Conservation (phyloP, 2,113 vertebrate genomes). For the Phocoena sinus region DNA sequence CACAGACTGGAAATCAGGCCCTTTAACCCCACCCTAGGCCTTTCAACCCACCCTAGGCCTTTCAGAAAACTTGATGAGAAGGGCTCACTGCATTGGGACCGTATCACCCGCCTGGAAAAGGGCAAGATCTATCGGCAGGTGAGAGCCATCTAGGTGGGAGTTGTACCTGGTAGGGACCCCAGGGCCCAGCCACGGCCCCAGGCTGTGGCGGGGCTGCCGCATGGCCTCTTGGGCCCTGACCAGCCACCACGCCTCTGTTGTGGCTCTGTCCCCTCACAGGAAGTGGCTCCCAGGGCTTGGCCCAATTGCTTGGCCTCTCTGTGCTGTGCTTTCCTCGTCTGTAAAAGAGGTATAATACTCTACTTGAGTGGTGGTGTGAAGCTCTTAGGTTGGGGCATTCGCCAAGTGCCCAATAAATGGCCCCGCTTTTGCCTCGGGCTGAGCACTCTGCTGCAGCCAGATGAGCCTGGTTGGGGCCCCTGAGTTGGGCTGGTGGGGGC, state of each 20-base stretch:
- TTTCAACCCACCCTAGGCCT: slow-evolving; percentile 77
- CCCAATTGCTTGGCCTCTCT: not conserved
- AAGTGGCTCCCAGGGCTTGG: not conserved
- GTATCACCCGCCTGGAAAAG: slow-evolving; percentile 84
- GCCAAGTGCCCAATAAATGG: accelerated
- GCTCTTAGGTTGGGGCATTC: not conserved
- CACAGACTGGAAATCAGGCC: not conserved
- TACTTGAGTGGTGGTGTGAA: not conserved
- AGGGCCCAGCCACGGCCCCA: not conserved
- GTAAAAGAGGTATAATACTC: not conserved
- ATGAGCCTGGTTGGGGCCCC: not conserved
- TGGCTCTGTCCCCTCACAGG: not conserved
- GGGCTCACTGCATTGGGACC: slow-evolving; percentile 86
- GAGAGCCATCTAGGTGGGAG: not conserved
- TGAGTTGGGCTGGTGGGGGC: not conserved
- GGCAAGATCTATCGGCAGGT: slow-evolving; percentile 89
- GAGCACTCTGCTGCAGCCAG: not conserved
- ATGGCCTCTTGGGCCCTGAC: not conserved
- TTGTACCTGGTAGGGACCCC: not conserved
- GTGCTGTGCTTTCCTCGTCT: not conserved
- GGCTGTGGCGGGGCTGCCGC: not conserved
- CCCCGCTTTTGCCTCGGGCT: not conserved
- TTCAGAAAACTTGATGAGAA: slow-evolving; percentile 85
- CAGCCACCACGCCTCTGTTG: not conserved
- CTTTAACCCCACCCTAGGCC: slow-evolving; percentile 71